phyloP scores from a whole-genome alignment of 2,113 vertebrate genomes.

The Malaclemys terrapin region DNA sequence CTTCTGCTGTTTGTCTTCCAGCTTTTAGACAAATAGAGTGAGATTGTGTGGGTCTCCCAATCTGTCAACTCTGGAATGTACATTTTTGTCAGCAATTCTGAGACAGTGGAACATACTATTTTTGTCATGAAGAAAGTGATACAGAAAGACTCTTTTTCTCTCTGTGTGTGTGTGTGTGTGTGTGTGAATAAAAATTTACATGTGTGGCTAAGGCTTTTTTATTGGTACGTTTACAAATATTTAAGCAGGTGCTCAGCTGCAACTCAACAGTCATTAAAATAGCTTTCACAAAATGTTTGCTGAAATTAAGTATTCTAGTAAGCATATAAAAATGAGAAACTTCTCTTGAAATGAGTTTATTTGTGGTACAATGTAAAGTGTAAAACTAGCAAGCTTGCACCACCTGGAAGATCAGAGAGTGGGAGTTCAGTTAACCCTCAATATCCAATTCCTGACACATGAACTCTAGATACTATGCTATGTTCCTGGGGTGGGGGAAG shows the following conservation, averaged over 20 bases:
- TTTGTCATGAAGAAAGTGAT: not conserved
- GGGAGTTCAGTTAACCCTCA: not conserved
- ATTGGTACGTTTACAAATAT: fast-evolving
- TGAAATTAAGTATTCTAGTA: not conserved
- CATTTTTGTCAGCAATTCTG: not conserved
- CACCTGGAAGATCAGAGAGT: not conserved
- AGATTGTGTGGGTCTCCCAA: not conserved
- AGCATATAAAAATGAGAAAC: not conserved
- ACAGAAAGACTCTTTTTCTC: not conserved
- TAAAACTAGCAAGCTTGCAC: not conserved
- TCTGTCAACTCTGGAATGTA: not conserved
- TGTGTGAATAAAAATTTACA: not conserved
- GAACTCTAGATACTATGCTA: not conserved
- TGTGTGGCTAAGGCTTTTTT: not conserved
- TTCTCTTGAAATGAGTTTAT: not conserved
- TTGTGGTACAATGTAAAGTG: not conserved
- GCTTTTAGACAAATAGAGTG: not conserved
- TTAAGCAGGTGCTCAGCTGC: not conserved
- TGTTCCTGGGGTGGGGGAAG: no score
- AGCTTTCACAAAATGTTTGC: not conserved
- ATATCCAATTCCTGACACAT: not conserved
- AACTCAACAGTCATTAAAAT: not conserved
- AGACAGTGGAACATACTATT: not conserved
- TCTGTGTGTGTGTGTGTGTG: no score
- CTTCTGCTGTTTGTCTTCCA: not conserved